Evolutionary conservation across 1,140 invertebrate species (phyloP), one percentile per base, ranked within the genome.

Genomic region (Manduca sexta): DNA sequence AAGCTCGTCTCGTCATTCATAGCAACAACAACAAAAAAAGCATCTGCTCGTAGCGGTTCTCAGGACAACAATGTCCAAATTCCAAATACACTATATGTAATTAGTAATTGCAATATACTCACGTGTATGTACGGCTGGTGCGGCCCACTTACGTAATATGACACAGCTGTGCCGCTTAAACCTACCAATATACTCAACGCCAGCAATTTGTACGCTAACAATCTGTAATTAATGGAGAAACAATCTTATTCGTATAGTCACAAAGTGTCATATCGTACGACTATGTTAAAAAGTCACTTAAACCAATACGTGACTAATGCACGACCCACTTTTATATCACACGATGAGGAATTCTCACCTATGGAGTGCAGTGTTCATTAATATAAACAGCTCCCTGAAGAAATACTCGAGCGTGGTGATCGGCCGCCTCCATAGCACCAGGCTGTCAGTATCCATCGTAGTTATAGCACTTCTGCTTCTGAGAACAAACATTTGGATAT

Each of bases 391-490:
- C 90, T 98, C 96, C 60, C 89, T 88, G 61, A 91, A 71, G 86
- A 95, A 97, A 87, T 95, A 97, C 70, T 94, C 92, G 30, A 96
- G 59, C 8, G 96, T 97, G 51, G 87, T 89, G 39, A 97, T 69
- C 16, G 97, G 97, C 70, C 90, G 90, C 68, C 93, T 90, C 96
- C 96, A 98, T 48, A 98, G 74, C 26, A 97, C 95, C 56, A 97
- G 79, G 65, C 90, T 89, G 6, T 85, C 80, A 34, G 73, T 71
- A 41, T 85, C 82, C 79, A 85, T 83, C 57, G 67, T 42, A 17
- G 59, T 50, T 2, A 44, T 13, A 63, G 81, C 78, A 42, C 44
- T 72, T 55, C 76, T 77, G 60, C 47, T 49, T 45, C 18, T 30
- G 21, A 21, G 12, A 43, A 43, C 12, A 30, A 43, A 31, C 16